Conservation (phyloP, 2,113 vertebrate genomes). For the Aptenodytes patagonicus region DNA sequence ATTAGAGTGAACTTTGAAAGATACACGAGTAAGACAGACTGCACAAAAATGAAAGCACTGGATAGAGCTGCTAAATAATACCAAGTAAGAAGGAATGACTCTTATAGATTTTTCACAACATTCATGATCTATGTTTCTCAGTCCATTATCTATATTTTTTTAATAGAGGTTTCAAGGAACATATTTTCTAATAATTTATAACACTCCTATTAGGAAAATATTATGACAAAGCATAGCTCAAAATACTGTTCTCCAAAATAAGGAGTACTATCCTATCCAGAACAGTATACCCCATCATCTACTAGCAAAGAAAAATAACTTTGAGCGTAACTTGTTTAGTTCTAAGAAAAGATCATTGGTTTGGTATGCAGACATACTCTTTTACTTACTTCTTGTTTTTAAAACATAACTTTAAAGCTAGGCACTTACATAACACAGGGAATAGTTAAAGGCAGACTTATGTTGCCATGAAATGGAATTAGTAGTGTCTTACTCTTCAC, state of each 20-base stretch:
- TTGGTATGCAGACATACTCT: conserved; percentile 19
- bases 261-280: background rate
- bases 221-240: conserved; percentile 15
- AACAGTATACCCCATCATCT: background rate
- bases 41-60: conserved; percentile 27
- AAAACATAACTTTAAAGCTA: background rate
- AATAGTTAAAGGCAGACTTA: background rate
- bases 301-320: background rate
- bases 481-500: background rate
- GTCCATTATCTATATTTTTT: conserved; percentile 1
- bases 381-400: conserved; percentile 16
- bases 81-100: background rate
- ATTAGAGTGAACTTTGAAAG: conserved; percentile 51
- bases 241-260: conserved; percentile 48
- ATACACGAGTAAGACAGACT: background rate
- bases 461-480: background rate
- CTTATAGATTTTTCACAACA: conserved; percentile 22
- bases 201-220: background rate
- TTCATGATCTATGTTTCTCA: background rate
- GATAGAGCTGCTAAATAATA: conserved; percentile 13
- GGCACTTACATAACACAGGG: background rate
- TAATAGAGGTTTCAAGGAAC: conserved; percentile 9
- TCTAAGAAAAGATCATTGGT: background rate
- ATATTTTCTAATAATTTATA: background rate
- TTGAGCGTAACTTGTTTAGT: background rate